Evolutionary conservation across 2,113 vertebrate species (phyloP), one percentile per base, ranked within the genome.

Genomic region (Myiagra hebetior): DNA sequence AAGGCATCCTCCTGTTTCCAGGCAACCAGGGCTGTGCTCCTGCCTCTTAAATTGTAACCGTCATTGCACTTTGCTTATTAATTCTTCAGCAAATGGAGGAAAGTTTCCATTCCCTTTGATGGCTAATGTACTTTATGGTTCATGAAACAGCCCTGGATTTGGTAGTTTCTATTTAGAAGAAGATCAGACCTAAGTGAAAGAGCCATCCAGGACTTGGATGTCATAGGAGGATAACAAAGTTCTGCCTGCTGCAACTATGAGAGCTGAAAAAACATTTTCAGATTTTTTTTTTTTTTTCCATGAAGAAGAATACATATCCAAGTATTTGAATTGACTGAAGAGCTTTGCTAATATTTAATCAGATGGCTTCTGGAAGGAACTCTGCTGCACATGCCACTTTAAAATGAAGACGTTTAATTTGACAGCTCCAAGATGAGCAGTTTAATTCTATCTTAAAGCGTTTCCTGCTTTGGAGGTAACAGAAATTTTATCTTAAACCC

Each of bases 71-170:
- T 95, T 60, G 47, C 90, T 96, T 92, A 93, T 96, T 96, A 96
- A 94, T 93, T 93, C 92, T 92, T 88, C 62, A 92, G 85, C 56
- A 90, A 95, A 91, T 44, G 90, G 76, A 94, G 47, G 79, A 81
- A 95, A 84, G 60, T 75, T 97, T 91, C 72, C 64, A 56, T 85
- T 96, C 67, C 79, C 75, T 90, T 92, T 78, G 85, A 92, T 52
- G 23, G 76, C 80, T 92, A 77, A 94, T 84, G 91, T 75, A 94
- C 85, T 94, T 94, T 65, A 91, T 85, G 91, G 85, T 89, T 96
- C 95, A 96, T 62, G 77, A 78, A 95, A 84, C 93, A 93, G 64
- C 52, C 52, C 83, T 81, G 67, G 79, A 53, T 92, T 93, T 47
- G 28, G 64, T 78, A 74, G 68, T 33, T 89, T 86, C 72, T 77